These are phyloP conservation scores for Sussaba pulchella DNA, from an alignment of 2,888 invertebrate genomes.

Conservation along the genomic window DNA sequence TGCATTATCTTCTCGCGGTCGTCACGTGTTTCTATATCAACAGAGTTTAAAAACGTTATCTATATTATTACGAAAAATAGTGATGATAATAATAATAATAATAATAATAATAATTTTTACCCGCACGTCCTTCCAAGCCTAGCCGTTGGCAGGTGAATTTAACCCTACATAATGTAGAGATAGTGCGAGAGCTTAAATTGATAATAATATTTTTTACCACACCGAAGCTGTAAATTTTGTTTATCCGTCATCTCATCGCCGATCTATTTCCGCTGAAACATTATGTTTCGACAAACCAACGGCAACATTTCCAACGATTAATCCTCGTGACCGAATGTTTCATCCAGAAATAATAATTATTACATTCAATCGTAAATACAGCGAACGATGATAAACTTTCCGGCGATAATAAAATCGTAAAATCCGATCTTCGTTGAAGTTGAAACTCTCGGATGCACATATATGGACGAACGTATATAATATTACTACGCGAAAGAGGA, in stretches of 20 bases:
- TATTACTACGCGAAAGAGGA: slow-evolving; percentile 8
- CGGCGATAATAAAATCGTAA: slow-evolving; percentile 78
- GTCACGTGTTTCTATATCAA: slow-evolving; percentile 19
- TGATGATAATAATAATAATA: too few species aligned
- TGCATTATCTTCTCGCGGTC: slow-evolving; percentile 12
- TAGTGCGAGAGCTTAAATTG: too few species aligned
- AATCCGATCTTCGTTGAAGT: slow-evolving; percentile 68
- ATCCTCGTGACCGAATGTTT: neutral
- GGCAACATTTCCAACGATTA: too few species aligned
- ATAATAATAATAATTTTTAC: too few species aligned
- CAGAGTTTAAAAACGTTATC: neutral
- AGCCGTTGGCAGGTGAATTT: too few species aligned
- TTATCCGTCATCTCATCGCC: neutral
- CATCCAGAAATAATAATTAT: slow-evolving; percentile 38
- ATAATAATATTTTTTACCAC: too few species aligned
- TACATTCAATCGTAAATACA: slow-evolving; percentile 70
- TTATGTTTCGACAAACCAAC: too few species aligned
- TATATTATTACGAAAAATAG: neutral
- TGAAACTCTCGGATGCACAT: slow-evolving; percentile 53
- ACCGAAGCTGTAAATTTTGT: too few species aligned
- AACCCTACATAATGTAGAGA: too few species aligned
- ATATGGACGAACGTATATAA: slow-evolving; percentile 10
- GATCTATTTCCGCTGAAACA: neutral
- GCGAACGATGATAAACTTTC: slow-evolving; percentile 70
- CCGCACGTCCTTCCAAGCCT: too few species aligned